Conservation (phyloP, 2,113 vertebrate species). For the Rhegmatorhina hoffmannsi region DNA sequence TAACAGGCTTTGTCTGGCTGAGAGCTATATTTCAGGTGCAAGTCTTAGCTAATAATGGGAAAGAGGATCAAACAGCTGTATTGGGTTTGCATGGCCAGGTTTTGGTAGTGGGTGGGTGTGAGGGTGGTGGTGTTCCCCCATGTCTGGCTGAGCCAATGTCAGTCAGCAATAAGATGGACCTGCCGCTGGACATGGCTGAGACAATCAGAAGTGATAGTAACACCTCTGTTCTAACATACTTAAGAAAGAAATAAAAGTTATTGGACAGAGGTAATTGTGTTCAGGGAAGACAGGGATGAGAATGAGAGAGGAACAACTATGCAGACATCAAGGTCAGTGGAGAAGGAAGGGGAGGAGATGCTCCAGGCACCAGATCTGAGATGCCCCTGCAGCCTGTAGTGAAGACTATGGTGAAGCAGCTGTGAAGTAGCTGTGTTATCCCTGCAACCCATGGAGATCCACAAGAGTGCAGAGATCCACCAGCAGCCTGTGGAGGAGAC, state of each 20-base stretch:
- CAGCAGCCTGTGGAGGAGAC: neutral
- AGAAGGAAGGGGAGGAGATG: neutral
- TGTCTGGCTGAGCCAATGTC: neutral
- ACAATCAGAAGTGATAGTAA: neutral
- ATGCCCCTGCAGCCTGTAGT: neutral
- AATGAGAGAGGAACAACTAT: neutral
- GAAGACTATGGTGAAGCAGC: neutral
- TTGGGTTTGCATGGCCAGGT: neutral
- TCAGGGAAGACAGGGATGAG: neutral
- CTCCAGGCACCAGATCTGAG: neutral
- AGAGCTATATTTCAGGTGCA: neutral
- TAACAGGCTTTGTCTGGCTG: neutral
- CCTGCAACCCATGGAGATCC: neutral
- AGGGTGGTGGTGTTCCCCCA: neutral
- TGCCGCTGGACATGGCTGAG: fast-evolving
- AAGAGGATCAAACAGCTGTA: neutral
- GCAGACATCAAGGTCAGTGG: neutral
- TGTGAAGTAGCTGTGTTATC: neutral
- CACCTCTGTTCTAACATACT: neutral
- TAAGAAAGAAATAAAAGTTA: neutral
- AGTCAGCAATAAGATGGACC: neutral
- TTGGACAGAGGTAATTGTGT: neutral
- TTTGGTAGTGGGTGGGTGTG: neutral
- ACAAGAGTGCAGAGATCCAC: neutral
- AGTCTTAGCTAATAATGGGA: neutral